phyloP scores from a whole-genome alignment of 2,797 vertebrate genomes.

The Melanotaenia boesemani region DNA sequence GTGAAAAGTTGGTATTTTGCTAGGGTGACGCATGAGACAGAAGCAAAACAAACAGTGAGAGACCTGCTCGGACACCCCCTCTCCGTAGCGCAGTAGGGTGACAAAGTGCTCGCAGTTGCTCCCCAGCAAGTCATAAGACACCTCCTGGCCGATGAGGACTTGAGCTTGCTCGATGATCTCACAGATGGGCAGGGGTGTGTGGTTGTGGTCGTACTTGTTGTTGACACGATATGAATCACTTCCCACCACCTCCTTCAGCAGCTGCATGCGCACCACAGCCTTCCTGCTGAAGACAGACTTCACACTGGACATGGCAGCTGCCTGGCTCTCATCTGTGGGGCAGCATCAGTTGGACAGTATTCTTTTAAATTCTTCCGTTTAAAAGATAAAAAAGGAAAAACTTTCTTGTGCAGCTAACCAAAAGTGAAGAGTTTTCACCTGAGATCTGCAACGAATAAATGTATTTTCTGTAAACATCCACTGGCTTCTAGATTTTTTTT shows the following conservation, averaged over 20 bases:
- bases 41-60: conserved; percentile 61
- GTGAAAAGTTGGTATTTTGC: background rate
- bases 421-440: background rate
- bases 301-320: conserved; percentile 85
- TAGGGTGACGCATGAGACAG: conserved; percentile 39
- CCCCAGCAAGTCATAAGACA: conserved; percentile 89
- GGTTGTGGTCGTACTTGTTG: conserved; percentile 91
- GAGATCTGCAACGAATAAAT: background rate
- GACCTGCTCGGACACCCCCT: conserved; percentile 92
- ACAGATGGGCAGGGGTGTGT: conserved; percentile 83
- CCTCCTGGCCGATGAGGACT: conserved; percentile 87
- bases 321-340: conserved; percentile 83
- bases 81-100: conserved; percentile 91
- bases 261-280: conserved; percentile 93
- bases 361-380: background rate
- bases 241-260: conserved; percentile 92
- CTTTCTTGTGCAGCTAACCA: background rate
- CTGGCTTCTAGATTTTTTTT: background rate
- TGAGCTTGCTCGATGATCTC: conserved; percentile 89
- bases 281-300: conserved; percentile 91
- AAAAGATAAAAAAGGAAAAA: background rate
- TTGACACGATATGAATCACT: conserved; percentile 88
- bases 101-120: conserved; percentile 98
- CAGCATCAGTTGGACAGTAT: background rate
- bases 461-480: background rate